Conservation (phyloP, 2,888 invertebrate species). For the Hypselothyrea guttata region DNA sequence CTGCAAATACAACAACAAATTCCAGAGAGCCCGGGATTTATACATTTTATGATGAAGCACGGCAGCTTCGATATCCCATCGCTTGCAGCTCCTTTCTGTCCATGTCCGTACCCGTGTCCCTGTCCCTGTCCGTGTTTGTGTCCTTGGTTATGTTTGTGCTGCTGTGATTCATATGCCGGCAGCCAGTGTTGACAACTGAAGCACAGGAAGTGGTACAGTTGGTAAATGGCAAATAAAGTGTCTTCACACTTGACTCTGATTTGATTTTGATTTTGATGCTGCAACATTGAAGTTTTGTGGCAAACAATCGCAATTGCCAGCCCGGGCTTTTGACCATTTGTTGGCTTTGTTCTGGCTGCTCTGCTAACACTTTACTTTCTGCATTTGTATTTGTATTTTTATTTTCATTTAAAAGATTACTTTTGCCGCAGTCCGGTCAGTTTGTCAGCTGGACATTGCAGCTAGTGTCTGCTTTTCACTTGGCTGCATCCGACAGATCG, state of each 20-base stretch:
- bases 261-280: slow-evolving; percentile 50
- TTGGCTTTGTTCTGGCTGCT: slow-evolving; percentile 6
- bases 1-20: slow-evolving; percentile 1
- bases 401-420: slow-evolving; percentile 36
- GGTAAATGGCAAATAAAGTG: slow-evolving; percentile 51
- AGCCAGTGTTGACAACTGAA: slow-evolving; percentile 20
- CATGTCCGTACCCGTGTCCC: neutral
- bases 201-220: neutral
- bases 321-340: slow-evolving; percentile 12
- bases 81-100: too few relatives aligned
- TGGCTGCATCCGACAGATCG: slow-evolving; percentile 44
- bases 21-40: slow-evolving; percentile 26
- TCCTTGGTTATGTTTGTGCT: slow-evolving; percentile 19
- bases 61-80: neutral
- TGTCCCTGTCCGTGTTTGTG: neutral
- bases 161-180: slow-evolving; percentile 53
- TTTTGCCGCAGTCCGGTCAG: slow-evolving; percentile 7
- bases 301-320: slow-evolving; percentile 26
- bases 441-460: slow-evolving; percentile 15
- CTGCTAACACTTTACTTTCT: slow-evolving; percentile 4
- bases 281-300: slow-evolving; percentile 6
- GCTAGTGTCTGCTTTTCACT: slow-evolving; percentile 15
- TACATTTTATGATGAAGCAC: slow-evolving; percentile 46
- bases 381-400: slow-evolving; percentile 6
- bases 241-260: slow-evolving; percentile 56